Base-by-base conservation (phyloP, 2,888 invertebrate genomes). In the Listrodromus nycthemerus region DNA sequence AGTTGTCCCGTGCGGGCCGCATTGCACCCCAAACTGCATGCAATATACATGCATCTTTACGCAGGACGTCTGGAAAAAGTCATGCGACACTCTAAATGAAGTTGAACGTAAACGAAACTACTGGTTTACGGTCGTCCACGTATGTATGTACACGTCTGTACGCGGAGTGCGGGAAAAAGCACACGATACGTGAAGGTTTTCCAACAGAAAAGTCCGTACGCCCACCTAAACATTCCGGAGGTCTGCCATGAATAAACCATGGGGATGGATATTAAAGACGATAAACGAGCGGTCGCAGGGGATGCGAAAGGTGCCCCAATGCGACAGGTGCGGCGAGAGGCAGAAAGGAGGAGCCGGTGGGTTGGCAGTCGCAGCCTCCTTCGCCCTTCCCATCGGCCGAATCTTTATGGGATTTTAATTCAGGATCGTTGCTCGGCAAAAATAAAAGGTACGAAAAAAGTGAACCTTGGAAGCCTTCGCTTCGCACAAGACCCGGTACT, bases 211-310 rank as follows among this genome's bases (percentile, higher is more conserved):
- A 82, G 83, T 74, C 16, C 5, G 61, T 80, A 78, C 86, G 85
- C 88, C 83, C 79, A 85, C 80, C 65, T 70, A 84, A 86, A 83
- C 84, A 80, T 87, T 86, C 86, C 85, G 79, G 85, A 79, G 82
- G 86, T 74, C 78, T 82, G 50, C 76, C 88, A 92, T 92, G 92
- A 91, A 92, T 92, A 92, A 92, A 86, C 87, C 92, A 92, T 92
- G 91, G 91, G 89, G 89, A 91, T 91, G 91, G 91, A 92, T 92
- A 92, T 92, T 92, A 92, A 92, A 92, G 91, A 91, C 91, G 91
- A 92, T 92, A 91, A 92, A 91, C 91, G 58, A 30, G 58, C 58
- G 58, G 87, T 61, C n/a, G 77, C 74, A 66, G 65, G 65, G 74
- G 80, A 66, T 91, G 91, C 90, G 90, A 90, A 89, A 89, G 88